Evolutionary conservation across 2,888 invertebrate genomes (phyloP), one percentile per base, ranked within the genome.

Genomic region (Sesamia inferens): DNA sequence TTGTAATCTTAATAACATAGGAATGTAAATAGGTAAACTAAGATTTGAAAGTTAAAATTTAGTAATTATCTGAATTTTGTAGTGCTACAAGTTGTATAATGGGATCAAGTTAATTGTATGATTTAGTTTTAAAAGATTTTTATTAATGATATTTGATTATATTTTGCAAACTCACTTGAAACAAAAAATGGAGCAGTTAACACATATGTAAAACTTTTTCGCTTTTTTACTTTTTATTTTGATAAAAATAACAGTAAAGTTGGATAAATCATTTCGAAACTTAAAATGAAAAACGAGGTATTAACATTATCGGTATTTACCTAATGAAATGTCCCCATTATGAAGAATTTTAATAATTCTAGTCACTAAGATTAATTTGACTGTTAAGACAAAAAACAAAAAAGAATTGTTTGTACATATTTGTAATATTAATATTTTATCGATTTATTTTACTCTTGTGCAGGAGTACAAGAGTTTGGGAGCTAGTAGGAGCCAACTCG

Each of bases 71-170:
- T 89, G 85, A 92, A 91, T 90, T 91, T 90, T 87, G 76, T 93
- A 94, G 93, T 84, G 90, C 88, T 93, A 93, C 88, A 87, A 87
- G 89, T 91, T 89, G 91, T 91, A 91, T 89, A 90, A 94, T 92
- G 96, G 96, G 96, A 96, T 92, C 96, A 96, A 96, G 92, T 93
- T 92, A 89, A 93, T 93, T 92, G 85, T 91, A 91, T 85, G 86
- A 89, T 89, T 90, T 88, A 78, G 74, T 83, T 86, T 66, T 65
- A 81, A 90, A 90, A 24, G 14, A 75, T 75, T 16, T 71, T 59
- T 67, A 66, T 47, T 59, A 65, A 70, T 19, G 47, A 76, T 71
- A n/a, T 59, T 85, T 65, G 10, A 24, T 65, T 68, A 48, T 3
- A 42, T 72, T 74, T 70, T 54, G 64, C 31, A 62, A 57, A 69